Base-by-base conservation (phyloP, 2,113 vertebrate genomes). In the Poeciliopsis retropinna region DNA sequence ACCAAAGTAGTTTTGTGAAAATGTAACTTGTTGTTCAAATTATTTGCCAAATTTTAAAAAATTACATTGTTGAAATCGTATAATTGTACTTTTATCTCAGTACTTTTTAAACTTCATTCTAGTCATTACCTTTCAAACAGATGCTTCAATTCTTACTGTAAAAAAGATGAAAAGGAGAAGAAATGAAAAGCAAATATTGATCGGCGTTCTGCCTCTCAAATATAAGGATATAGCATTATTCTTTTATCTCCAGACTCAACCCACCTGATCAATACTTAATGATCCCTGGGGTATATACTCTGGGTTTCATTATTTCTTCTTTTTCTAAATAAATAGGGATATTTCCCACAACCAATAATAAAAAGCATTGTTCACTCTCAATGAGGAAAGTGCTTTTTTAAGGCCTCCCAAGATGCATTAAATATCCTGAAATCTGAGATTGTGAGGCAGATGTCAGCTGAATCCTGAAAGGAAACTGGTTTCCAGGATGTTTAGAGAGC, bases 401-500 rank as follows among this genome's bases (percentile, higher is more conserved):
- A 27, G 11, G 51, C 39, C 51, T 67, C 22, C 31, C 37, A 22
- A 6, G 27, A 29, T 60, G 15, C 13, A 54, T 71, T 64, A 19
- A 37, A 47, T 28, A 32, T 37, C 22, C 32, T 64, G 27, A 73
- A 67, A 32, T n/a, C n/a, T 27, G n/a, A 72, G 44, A 25, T 60
- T 47, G 5, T 14, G 13, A 64, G n/a, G 65, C 30, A 68, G 62
- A 78, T 39, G 54, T 78, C 61, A 30, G 39, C 47, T 66, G 37
- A 19, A 27, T n/a, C 47, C 15, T 22, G 22, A 73, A 32, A 32
- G 51, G 78, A 80, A 71, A 71, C 61, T 57, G 39, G 51, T 51
- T 31, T 47, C n/a, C 75, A 79, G 81, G 83, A 87, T 91, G 78
- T 83, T 85, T 68, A 70, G 60, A 65, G 39, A 77, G 54, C 60